A percentile compares a stretch with the other conserved stretches of the same genome.
phyloP scores from a whole-genome alignment of 2,888 invertebrate genomes.

The Lasioglossum marginatum region DNA sequence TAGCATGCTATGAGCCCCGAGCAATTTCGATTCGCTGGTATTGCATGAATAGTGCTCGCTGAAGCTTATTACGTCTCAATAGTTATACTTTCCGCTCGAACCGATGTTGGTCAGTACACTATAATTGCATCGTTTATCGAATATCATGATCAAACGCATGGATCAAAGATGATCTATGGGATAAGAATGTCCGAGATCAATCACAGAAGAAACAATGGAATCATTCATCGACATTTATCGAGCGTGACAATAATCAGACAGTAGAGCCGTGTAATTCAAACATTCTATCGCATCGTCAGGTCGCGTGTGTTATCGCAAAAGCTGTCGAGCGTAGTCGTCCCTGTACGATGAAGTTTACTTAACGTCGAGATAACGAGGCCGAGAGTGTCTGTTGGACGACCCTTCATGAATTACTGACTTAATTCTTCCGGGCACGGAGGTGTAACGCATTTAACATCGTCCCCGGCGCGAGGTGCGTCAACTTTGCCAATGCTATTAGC shows the following conservation, averaged over 20 bases:
- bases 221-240: background rate
- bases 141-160: background rate
- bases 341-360: constrained; percentile 57
- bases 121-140: background rate
- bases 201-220: background rate
- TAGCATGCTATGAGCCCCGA: background rate
- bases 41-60: background rate
- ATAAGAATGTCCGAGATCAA: background rate
- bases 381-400: constrained; percentile 65
- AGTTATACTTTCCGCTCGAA: background rate
- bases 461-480: constrained; percentile 42
- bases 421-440: constrained; percentile 68
- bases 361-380: constrained; percentile 63
- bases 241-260: background rate
- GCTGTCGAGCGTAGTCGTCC: constrained; percentile 28
- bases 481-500: constrained; percentile 66
- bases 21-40: background rate
- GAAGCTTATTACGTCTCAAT: background rate
- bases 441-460: constrained; percentile 65
- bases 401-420: constrained; percentile 69
- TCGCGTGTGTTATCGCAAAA: constrained; percentile 45
- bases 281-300: constrained; percentile 31
- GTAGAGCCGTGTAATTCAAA: constrained; percentile 28
- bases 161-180: background rate
- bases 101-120: background rate